phyloP scores from a whole-genome alignment of 2,797 vertebrate genomes.

The Chaetophractus vellerosus region DNA sequence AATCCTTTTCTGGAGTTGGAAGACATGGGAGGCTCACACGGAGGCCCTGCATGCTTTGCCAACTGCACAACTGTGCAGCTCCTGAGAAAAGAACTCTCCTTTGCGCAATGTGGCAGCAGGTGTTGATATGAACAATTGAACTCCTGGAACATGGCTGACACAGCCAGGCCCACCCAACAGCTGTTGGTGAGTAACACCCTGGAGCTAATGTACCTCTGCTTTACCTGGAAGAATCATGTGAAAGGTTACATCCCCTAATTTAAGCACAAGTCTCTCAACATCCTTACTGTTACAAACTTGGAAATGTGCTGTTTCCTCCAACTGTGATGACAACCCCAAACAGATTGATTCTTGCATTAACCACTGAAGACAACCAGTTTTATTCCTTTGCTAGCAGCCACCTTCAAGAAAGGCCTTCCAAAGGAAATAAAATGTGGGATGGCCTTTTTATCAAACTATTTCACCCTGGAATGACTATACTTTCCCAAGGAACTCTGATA shows the following conservation, averaged over 20 bases:
- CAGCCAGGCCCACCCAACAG: conserved; percentile 81
- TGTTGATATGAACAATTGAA: conserved; percentile 60
- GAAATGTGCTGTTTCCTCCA: conserved; percentile 37
- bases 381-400: conserved; percentile 54
- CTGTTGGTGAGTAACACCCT: conserved; percentile 80
- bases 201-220: conserved; percentile 28
- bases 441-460: not conserved
- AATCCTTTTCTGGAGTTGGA: not conserved
- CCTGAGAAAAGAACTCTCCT: conserved; percentile 83
- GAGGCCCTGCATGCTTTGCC: conserved; percentile 45
- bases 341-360: conserved; percentile 22
- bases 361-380: conserved; percentile 21
- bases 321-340: not conserved
- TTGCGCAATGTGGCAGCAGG: conserved; percentile 84
- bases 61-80: conserved; percentile 45
- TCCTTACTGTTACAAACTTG: conserved; percentile 37
- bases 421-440: conserved; percentile 53
- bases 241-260: conserved; percentile 76
- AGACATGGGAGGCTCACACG: not conserved
- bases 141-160: conserved; percentile 81
- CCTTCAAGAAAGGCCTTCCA: conserved; percentile 55
- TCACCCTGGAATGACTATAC: conserved; percentile 2
- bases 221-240: not conserved
- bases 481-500: conserved; percentile 43
- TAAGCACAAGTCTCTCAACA: not conserved